phyloP scores from a whole-genome alignment of 2,888 invertebrate genomes.

The Drosophila silvestris region DNA sequence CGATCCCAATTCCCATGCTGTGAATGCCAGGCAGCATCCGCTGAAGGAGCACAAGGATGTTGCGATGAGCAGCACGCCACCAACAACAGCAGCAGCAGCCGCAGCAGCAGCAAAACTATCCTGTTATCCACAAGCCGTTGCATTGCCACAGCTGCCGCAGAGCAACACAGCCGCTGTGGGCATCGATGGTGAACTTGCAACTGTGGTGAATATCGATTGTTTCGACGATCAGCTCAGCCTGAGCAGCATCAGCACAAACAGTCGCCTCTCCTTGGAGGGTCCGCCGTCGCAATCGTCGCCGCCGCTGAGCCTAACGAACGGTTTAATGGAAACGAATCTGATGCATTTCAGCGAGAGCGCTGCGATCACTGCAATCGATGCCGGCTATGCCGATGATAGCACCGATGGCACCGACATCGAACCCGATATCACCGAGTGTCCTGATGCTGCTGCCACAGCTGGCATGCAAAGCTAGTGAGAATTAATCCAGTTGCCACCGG shows the following conservation, averaged over 20 bases:
- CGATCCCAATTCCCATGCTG: slow-evolving; percentile 1
- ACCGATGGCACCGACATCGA: not conserved
- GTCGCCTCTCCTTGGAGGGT: slow-evolving; percentile 91
- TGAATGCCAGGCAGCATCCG: slow-evolving; percentile 13
- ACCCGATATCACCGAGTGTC: not conserved
- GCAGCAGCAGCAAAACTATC: slow-evolving; percentile 19
- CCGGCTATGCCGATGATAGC: not conserved
- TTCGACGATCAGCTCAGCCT: slow-evolving; percentile 91
- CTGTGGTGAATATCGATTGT: slow-evolving; percentile 86
- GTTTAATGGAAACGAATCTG: slow-evolving; percentile 86
- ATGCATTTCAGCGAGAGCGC: slow-evolving; percentile 89
- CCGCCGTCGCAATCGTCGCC: slow-evolving; percentile 87
- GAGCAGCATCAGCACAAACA: slow-evolving; percentile 93
- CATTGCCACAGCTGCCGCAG: slow-evolving; percentile 12
- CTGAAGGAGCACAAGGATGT: not conserved
- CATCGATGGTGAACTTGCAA: slow-evolving; percentile 87
- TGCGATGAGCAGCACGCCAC: slow-evolving; percentile 47
- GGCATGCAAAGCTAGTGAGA: slow-evolving; percentile 79
- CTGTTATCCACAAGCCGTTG: not conserved
- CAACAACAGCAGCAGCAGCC: slow-evolving; percentile 10
- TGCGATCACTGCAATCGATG: slow-evolving; percentile 16
- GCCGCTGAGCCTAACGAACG: slow-evolving; percentile 90
- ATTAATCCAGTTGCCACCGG: slow-evolving; percentile 76
- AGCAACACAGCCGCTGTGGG: slow-evolving; percentile 81
- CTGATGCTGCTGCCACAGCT: not conserved